Evolutionary conservation across 2,113 vertebrate genomes (phyloP).

Genomic region (Rhombomys opimus): DNA sequence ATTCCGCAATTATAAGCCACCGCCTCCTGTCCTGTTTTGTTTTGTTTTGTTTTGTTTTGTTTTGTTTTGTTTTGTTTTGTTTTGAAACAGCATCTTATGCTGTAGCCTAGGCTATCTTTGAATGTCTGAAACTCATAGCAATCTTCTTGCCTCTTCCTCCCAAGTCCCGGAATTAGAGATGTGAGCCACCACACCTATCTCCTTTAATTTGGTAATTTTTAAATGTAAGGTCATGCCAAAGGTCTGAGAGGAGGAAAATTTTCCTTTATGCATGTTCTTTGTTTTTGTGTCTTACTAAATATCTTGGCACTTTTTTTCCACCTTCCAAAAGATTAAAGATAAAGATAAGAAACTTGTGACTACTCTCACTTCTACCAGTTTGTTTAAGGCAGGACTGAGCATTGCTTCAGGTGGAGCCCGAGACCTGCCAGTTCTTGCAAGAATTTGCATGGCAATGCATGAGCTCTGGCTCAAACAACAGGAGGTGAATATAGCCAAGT

Average conservation of each 20-base stretch:
- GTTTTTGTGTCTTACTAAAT: background rate
- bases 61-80: no score
- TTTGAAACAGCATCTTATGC: background rate
- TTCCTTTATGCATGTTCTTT: background rate
- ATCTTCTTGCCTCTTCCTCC: background rate
- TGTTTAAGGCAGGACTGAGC: background rate
- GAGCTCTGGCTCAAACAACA: background rate
- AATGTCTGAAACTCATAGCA: background rate
- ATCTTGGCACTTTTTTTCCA: background rate
- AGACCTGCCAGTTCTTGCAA: constrained; percentile 21
- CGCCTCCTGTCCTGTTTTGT: background rate
- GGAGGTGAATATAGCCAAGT: background rate
- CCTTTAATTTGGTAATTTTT: background rate
- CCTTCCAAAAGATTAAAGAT: constrained; percentile 5
- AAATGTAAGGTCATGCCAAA: background rate
- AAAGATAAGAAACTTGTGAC: background rate
- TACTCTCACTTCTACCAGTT: background rate
- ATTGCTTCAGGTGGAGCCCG: background rate
- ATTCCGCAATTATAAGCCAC: background rate
- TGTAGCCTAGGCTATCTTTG: background rate
- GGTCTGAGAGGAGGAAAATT: constrained; percentile 13
- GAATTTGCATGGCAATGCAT: background rate
- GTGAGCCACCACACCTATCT: background rate
- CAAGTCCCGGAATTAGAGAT: background rate
- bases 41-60: background rate